Evolutionary conservation across 1,140 invertebrate species (phyloP), one percentile per base, ranked within the genome.

Genomic region (Antheraea mylitta): DNA sequence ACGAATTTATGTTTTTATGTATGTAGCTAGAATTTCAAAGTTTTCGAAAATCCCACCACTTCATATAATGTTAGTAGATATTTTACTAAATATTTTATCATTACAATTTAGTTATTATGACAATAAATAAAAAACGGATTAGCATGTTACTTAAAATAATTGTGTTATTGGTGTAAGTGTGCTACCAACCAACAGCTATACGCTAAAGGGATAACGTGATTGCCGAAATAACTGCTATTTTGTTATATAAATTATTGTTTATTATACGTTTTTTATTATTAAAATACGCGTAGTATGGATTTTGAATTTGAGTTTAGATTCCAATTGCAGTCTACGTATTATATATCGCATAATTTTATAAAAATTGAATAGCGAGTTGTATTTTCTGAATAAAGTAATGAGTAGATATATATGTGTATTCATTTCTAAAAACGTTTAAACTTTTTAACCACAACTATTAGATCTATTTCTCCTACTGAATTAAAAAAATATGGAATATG

Each of bases 321-420:
- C 38, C 38, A 42, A 42, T 42, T 42, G 3, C 7, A 42, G 11
- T 42, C 0, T 42, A 42, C 38, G 38, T 42, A 42, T 42, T 42
- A 3, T 42, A 1, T 30, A 30, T 30, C 22, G 22, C 22, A 42
- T 42, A 42, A 4, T 42, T 42, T 42, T 42, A 42, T 11, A 42
- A 42, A 7, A 10, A 42, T 42, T 10, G 7, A 42, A 10, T 11
- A 42, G 38, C 7, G 11, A 2, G 38, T 42, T 42, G 11, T 42
- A 42, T 42, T 42, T 42, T 42, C 16, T 53, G 45, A 53, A 53
- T 53, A 53, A 53, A 53, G 45, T 53, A 53, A 53, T 53, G 45
- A 53, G 45, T 53, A 13, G 13, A 16, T 6, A 10, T 53, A 0
- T 0, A 6, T 16, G 45, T 53, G 16, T 53, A 11, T 53, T 16